Percentiles rank a stretch among this genome's conserved stretches.
phyloP scores from a whole-genome alignment of 92 coral and sea anemone species.

The Pocillopora meandrina region DNA sequence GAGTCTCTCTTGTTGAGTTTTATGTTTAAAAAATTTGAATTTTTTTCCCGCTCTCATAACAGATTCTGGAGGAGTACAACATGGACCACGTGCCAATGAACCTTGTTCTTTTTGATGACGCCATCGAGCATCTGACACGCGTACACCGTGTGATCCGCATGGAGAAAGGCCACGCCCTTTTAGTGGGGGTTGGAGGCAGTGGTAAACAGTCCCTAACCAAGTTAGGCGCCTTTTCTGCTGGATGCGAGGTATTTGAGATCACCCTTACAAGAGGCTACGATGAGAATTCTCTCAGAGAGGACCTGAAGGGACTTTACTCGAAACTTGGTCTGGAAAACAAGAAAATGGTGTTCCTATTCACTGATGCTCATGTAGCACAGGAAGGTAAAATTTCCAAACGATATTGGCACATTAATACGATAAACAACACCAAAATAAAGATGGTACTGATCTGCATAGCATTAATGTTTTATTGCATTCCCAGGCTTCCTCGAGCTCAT shows the following conservation, averaged over 20 bases:
- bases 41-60: not conserved
- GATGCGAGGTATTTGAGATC: slow-evolving; percentile 97
- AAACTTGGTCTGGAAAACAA: slow-evolving; percentile 94
- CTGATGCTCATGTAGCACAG: slow-evolving; percentile 98
- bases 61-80: slow-evolving; percentile 98
- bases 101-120: slow-evolving; percentile 98
- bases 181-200: slow-evolving; percentile 99
- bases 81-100: slow-evolving; percentile 99
- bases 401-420: not conserved
- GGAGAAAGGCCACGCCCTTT: slow-evolving; percentile 99
- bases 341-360: slow-evolving; percentile 92
- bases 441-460: not conserved
- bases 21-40: not conserved
- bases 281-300: slow-evolving; percentile 91
- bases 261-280: slow-evolving; percentile 97
- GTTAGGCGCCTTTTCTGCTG: slow-evolving; percentile 96
- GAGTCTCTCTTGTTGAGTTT: not conserved
- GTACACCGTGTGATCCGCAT: slow-evolving; percentile 99
- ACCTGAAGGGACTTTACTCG: slow-evolving; percentile 89
- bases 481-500: slow-evolving; percentile 94
- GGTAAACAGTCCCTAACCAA: slow-evolving; percentile 98
- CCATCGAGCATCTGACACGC: slow-evolving; percentile 97
- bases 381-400: slow-evolving; percentile 62
- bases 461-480: not conserved
- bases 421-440: not conserved